Conservation (phyloP, 2,797 vertebrate genomes). For the Neoniphon sammara region DNA sequence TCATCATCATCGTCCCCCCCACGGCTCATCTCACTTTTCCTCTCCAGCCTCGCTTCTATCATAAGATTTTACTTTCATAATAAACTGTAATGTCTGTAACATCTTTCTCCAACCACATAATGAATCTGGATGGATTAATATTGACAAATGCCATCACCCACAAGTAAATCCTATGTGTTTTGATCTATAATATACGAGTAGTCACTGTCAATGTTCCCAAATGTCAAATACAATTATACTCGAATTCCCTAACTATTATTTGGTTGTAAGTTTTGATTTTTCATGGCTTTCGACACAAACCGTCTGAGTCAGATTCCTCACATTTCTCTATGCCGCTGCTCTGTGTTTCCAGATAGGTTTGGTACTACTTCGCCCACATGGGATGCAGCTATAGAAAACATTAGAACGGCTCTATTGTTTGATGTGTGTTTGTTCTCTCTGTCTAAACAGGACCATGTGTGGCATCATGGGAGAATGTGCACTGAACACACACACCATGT, state of each 20-base stretch:
- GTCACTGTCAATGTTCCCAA: conserved; percentile 37
- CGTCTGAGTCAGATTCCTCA: conserved; percentile 47
- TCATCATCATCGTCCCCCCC: not conserved
- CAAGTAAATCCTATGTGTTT: conserved; percentile 9
- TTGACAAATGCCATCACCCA: conserved; percentile 37
- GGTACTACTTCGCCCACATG: conserved; percentile 59
- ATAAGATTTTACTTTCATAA: conserved; percentile 44
- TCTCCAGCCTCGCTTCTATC: conserved; percentile 32
- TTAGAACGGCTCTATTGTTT: conserved; percentile 71
- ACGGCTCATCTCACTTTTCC: not conserved
- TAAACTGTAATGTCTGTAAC: conserved; percentile 10
- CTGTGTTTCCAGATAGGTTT: conserved; percentile 53
- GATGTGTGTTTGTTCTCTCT: conserved; percentile 62
- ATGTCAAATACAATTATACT: conserved; percentile 45
- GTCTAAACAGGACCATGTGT: conserved; percentile 71
- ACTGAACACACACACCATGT: conserved; percentile 54
- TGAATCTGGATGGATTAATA: conserved; percentile 36
- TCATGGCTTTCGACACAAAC: conserved; percentile 46
- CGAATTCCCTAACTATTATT: conserved; percentile 34
- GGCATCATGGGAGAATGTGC: conserved; percentile 49
- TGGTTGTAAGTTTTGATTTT: conserved; percentile 56
- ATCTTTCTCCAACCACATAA: conserved; percentile 12
- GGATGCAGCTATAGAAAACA: conserved; percentile 48
- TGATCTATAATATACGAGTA: conserved; percentile 24
- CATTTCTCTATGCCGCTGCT: conserved; percentile 50